These are phyloP conservation scores for Craseonycteris thonglongyai DNA, from an alignment of 2,113 vertebrate species.

Conservation along the genomic window DNA sequence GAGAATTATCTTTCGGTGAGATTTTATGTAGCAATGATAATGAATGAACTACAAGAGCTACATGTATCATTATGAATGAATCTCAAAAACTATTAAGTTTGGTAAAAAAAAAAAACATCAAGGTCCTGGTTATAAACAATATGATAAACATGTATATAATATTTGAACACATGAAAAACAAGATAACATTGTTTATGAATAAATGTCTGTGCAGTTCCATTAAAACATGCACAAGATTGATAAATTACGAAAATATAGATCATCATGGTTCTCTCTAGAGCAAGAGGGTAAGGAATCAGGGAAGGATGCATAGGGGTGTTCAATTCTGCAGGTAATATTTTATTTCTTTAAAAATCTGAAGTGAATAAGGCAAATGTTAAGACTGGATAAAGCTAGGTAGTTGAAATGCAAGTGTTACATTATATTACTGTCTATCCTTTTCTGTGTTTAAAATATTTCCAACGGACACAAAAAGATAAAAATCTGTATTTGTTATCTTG, in stretches of 20 bases:
- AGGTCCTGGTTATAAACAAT: background rate
- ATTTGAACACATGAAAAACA: background rate
- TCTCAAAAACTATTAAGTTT: background rate
- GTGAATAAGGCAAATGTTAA: background rate
- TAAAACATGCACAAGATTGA: background rate
- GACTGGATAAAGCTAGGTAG: background rate
- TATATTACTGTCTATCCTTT: background rate
- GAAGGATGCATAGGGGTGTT: background rate
- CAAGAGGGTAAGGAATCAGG: background rate
- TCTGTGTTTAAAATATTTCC: background rate
- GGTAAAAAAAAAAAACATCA: background rate
- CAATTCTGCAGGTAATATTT: background rate
- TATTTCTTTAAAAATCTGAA: background rate
- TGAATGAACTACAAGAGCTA: background rate
- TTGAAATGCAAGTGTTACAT: background rate
- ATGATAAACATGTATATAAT: background rate
- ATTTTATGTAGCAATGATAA: background rate
- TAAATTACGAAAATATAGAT: background rate
- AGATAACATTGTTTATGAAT: background rate
- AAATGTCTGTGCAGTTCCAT: background rate
- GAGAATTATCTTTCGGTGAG: background rate
- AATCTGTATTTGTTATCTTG: background rate
- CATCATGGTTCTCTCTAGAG: background rate
- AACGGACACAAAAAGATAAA: background rate
- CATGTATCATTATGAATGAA: background rate